These are phyloP conservation scores for Brachylomia viminalis DNA, from an alignment of 2,888 invertebrate genomes.

Conservation along the genomic window DNA sequence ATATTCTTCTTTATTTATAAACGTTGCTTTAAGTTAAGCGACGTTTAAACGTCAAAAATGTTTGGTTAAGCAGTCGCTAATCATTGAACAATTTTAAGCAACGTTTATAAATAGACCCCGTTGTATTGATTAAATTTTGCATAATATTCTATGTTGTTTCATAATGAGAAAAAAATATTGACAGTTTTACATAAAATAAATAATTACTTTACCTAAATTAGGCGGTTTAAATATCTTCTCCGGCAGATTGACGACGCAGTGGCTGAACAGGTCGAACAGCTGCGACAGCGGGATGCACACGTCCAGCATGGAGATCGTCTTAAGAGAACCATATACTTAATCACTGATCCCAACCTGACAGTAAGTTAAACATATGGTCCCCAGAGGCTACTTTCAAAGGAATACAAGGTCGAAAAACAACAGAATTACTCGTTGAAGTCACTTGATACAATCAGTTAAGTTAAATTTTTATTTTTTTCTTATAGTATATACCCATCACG, in stretches of 20 bases:
- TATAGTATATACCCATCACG: not conserved
- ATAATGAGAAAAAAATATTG: not conserved
- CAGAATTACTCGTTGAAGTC: not conserved
- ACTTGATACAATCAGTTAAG: not conserved
- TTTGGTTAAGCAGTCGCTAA: not conserved
- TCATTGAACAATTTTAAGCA: not conserved
- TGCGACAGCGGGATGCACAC: conserved; percentile 97
- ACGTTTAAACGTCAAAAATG: not conserved
- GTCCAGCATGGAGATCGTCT: conserved; percentile 96
- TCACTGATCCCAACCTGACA: not conserved
- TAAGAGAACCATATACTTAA: conserved; percentile 68
- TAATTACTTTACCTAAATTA: conserved; percentile 68
- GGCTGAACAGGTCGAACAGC: conserved; percentile 97
- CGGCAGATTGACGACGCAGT: conserved; percentile 93
- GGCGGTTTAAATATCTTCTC: conserved; percentile 85
- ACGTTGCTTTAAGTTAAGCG: not conserved
- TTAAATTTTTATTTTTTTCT: not conserved
- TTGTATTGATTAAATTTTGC: not conserved
- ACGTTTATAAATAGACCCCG: not conserved
- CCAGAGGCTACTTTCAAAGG: too few species aligned
- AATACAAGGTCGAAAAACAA: not conserved
- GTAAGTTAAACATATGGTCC: not conserved
- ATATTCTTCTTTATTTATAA: not conserved
- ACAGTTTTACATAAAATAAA: not conserved
- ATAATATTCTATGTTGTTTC: not conserved